Base-by-base conservation (phyloP, 2,797 vertebrate species). In the Eremophila alpestris region DNA sequence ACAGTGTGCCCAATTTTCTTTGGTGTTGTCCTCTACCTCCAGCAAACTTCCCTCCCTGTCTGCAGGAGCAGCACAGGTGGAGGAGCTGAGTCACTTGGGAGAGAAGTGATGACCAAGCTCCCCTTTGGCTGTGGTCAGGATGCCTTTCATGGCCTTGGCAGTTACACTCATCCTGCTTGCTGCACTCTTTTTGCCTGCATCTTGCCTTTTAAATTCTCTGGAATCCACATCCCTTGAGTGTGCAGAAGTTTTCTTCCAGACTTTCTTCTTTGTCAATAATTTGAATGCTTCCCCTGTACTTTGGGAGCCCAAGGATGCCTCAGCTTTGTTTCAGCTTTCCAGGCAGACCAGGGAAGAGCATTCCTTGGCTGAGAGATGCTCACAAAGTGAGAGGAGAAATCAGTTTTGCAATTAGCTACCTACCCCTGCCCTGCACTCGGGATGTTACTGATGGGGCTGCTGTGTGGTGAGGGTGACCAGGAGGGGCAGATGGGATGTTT, bases 281-380 rank as follows among this genome's bases (percentile, higher is more conserved):
- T 23, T 46, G 16, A 18, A 18, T 49, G 30, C 23, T 58, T 67
- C 8, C 24, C 4, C 21, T 38, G 9, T 29, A 16, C 15, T 34
- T 76, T 0, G 0, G 1, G 5, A 73, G 45, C 13, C 41, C 7
- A 3, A n/a, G 34, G 51, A 51, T 76, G 55, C 13, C 51, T 34
- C 45, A 29, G 24, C 27, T 83, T 54, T 59, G 52, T n/a, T 46
- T 62, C 49, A 54, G n/a, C n/a, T 59, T 79, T 55, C 29, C 40
- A 46, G 40, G 49, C 43, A 78, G 71, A 49, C 9, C 40, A 23
- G 30, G 30, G 38, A 49, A 32, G 76, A 67, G 36, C 29, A 16
- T 29, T 8, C 40, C 43, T 60, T 52, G 68, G 54, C 56, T 54
- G 52, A 80, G 80, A 76, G 46, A 4, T 24, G 15, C 26, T 88